Percentiles rank a stretch among this genome's conserved stretches.
Evolutionary conservation across 2,888 invertebrate genomes (phyloP).

Genomic region (Meloe dianella): DNA sequence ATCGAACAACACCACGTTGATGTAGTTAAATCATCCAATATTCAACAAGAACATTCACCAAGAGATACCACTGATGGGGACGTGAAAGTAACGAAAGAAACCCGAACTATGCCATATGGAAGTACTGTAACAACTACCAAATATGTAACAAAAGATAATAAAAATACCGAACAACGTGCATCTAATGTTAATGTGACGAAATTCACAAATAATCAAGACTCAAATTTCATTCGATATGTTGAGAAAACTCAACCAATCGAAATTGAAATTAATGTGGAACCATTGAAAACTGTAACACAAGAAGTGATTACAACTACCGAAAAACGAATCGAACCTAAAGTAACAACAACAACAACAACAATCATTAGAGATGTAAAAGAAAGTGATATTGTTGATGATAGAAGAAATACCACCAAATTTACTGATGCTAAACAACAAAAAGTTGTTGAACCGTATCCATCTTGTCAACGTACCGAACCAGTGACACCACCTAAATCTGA

Average conservation of each 20-base stretch:
- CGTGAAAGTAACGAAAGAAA: constrained; percentile 70
- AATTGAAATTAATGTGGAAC: constrained; percentile 4
- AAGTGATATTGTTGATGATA: constrained; percentile 19
- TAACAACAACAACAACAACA: constrained; percentile 20
- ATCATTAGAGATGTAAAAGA: neutral
- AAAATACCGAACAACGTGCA: constrained; percentile 12
- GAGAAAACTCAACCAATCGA: constrained; percentile 2
- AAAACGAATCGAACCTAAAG: neutral
- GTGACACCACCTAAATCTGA: constrained; percentile 50
- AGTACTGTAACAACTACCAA: constrained; percentile 71
- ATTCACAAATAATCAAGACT: constrained; percentile 4
- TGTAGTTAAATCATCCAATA: constrained; percentile 2
- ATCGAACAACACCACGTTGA: neutral
- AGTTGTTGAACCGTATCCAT: neutral
- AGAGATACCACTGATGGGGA: neutral
- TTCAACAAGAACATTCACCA: too few species aligned
- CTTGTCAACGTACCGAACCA: constrained; percentile 42
- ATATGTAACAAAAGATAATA: constrained; percentile 64
- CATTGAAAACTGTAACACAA: neutral
- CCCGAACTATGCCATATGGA: constrained; percentile 70
- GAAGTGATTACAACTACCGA: neutral
- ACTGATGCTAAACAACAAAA: neutral
- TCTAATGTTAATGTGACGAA: neutral
- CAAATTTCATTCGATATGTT: neutral
- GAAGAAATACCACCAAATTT: constrained; percentile 15